Base-by-base conservation (phyloP, 1,140 invertebrate species). In the Lordiphosa mommai region DNA sequence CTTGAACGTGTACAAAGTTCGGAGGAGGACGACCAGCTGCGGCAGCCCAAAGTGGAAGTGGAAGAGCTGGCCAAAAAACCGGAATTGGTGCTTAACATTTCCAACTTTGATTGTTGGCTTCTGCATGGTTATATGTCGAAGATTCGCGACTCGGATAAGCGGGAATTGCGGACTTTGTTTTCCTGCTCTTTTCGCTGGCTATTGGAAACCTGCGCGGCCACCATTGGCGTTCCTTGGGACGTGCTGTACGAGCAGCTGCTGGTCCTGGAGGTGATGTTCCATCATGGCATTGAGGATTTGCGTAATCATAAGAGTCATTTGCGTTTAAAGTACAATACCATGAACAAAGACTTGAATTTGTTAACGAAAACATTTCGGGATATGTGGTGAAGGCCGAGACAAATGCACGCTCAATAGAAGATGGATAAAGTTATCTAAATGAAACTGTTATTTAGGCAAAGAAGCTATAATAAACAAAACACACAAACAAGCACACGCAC, bases 121-220 rank as follows among this genome's bases (percentile, higher is more conserved):
- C 50, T 88, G 2, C 49, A 87, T 13, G 72, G 80, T 13, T 63
- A 69, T 9, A 36, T 44, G 10, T 1, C 16, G 1, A 51, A 16
- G 2, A 34, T 61, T 2, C 61, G 70, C 2, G 60, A 65, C 1
- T 8, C 37, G n/a, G 37, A 46, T 10, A 65, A 80, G 32, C 55
- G 89, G 16, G 61, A 88, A 23, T 30, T 89, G 23, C 73, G 91
- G 0, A 71, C 72, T 27, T 61, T 88, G 7, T 87, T 92, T 8
- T 90, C 91, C 1, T 32, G 63, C 9, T 90, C 72, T 69, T 92
- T 91, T 57, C 85, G 87, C 13, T 92, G 91, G 91, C 58, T 92
- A 2, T 58, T 92, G 3, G 89, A 89, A 16, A 90, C 90, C 40
- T 91, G 91, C 52, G 89, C 91, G 1, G 59, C 73, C 12, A 71